These are phyloP conservation scores for Atractosteus spatula DNA, from an alignment of 2,113 vertebrate species.

Conservation along the genomic window DNA sequence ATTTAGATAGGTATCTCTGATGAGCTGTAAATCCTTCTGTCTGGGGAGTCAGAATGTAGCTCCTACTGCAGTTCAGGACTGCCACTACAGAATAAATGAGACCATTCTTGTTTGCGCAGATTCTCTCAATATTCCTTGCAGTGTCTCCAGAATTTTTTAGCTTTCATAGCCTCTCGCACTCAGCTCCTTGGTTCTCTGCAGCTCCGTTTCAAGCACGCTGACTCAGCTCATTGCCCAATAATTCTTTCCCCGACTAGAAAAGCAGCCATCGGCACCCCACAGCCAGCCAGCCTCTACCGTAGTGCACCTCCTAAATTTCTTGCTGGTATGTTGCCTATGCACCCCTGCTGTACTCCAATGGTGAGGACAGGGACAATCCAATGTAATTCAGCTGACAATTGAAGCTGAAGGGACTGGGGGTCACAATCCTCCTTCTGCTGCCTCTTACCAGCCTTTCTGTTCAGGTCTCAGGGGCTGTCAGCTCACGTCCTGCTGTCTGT, in stretches of 20 bases:
- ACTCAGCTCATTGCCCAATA: conserved; percentile 1
- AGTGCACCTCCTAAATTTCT: background rate
- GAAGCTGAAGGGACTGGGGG: conserved; percentile 24
- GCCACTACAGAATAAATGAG: background rate
- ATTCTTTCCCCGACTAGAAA: background rate
- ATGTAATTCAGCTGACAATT: conserved; percentile 7
- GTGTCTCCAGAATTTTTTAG: background rate
- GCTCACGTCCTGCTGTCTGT: conserved; percentile 7
- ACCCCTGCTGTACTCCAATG: background rate
- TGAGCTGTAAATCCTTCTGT: background rate
- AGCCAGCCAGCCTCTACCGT: background rate
- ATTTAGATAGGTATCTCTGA: background rate
- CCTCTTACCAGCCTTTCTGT: conserved; percentile 27
- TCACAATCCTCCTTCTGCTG: conserved; percentile 9
- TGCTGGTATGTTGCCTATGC: too few relatives aligned
- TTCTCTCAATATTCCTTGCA: too few relatives aligned
- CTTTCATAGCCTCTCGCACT: background rate
- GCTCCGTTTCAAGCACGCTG: background rate
- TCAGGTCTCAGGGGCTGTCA: background rate
- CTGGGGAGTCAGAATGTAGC: background rate
- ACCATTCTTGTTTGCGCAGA: background rate
- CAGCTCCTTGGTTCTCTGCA: background rate
- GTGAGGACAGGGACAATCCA: background rate
- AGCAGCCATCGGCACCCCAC: background rate
- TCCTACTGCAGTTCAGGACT: background rate